Evolutionary conservation across 2,797 vertebrate genomes (phyloP), one percentile per base, ranked within the genome.

Genomic region (Psittacula derbiana): DNA sequence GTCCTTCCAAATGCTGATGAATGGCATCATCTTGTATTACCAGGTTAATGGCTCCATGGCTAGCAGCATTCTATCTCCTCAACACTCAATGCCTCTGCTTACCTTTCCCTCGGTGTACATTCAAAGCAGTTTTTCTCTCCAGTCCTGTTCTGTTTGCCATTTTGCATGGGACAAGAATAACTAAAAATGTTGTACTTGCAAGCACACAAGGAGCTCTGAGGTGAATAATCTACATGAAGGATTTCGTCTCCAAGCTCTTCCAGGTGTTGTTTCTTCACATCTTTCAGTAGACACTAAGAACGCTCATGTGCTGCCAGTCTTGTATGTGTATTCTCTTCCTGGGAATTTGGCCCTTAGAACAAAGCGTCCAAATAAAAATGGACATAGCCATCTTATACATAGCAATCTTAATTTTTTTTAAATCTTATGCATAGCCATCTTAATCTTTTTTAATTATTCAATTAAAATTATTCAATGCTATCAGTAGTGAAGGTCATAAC

Each of bases 291-390:
- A 57, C n/a, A 23, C 8, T 28, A 58, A 76, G 38, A 16, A 10
- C 5, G 4, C 28, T 38, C 36, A 13, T 18, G 4, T 20, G 43
- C 40, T 73, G 36, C 43, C 23, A 60, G 36, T 31, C 33, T 19
- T 62, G n/a, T 0, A 0, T 21, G 28, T 55, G 16, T 6, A 21
- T 78, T 88, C n/a, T 67, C 27, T 61, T 38, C n/a, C 0, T 0
- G 27, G 31, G 19, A 79, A 78, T 83, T 2, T 80, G 24, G 30
- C 57, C 53, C 40, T 80, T 40, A 57, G n/a, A 62, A 61, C 7
- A 49, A 75, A 73, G 8, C 25, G 36, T 41, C 36, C 10, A 21
- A 28, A n/a, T 9, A 62, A 19, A 85, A 80, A 65, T 12, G 18
- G 43, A 46, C 9, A 8, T 1, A 60, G 21, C 6, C 8, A 8